phyloP scores from a whole-genome alignment of 1,140 invertebrate species.

The Trialeurodes vaporariorum region DNA sequence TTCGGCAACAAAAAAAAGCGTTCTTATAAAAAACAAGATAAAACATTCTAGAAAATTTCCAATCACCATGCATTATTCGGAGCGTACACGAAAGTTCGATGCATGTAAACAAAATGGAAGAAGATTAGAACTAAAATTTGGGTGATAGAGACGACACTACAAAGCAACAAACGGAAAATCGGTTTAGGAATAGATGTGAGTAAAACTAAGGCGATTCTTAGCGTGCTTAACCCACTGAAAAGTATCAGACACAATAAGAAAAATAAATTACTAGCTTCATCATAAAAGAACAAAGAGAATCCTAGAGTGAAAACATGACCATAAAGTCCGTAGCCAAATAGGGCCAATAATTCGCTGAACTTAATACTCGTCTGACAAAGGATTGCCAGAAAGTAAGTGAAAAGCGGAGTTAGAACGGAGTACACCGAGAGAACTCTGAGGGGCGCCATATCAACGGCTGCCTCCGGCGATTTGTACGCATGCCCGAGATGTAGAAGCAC shows the following conservation, averaged over 20 bases:
- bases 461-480: slow-evolving; percentile 27
- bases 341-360: slow-evolving; percentile 32
- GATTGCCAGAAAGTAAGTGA: slow-evolving; percentile 30
- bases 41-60: too few relatives aligned
- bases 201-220: slow-evolving; percentile 35
- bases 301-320: slow-evolving; percentile 37
- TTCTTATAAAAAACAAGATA: too few relatives aligned
- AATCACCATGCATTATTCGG: too few relatives aligned
- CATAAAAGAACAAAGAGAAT: slow-evolving; percentile 32
- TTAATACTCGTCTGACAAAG: slow-evolving; percentile 30
- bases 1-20: too few relatives aligned
- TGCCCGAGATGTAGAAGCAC: slow-evolving; percentile 33
- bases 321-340: slow-evolving; percentile 39
- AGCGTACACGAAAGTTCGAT: slow-evolving; percentile 29
- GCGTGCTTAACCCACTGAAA: slow-evolving; percentile 36
- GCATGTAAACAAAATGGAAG: slow-evolving; percentile 40
- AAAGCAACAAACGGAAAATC: slow-evolving; percentile 36
- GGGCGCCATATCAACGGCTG: slow-evolving; percentile 26
- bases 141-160: slow-evolving; percentile 33
- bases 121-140: slow-evolving; percentile 38
- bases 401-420: slow-evolving; percentile 28
- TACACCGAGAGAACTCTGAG: slow-evolving; percentile 29
- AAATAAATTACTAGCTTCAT: slow-evolving; percentile 33
- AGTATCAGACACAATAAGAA: slow-evolving; percentile 36
- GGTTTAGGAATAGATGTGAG: slow-evolving; percentile 35